These are phyloP conservation scores for Eulemur coronatus DNA, from an alignment of 2,797 vertebrate species.

Conservation along the genomic window DNA sequence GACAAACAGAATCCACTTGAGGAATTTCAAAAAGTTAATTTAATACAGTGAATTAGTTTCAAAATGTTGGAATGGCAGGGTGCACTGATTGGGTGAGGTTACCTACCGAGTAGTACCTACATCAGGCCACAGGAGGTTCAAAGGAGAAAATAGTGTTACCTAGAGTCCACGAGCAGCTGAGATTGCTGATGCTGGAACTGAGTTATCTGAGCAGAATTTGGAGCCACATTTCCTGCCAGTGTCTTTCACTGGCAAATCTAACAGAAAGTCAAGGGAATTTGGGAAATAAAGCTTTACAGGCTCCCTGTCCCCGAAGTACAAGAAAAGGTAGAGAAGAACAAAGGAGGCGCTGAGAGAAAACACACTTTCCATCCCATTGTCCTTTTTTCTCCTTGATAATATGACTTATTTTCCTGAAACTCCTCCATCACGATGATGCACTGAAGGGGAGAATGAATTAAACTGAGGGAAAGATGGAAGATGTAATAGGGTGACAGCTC, in stretches of 20 bases:
- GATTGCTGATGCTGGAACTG: background rate
- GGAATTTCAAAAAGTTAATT: slow-evolving; percentile 46
- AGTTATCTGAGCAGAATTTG: background rate
- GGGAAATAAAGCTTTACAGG: background rate
- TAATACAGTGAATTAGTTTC: background rate
- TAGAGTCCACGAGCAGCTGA: background rate
- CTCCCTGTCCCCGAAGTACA: background rate
- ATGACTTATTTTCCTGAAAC: background rate
- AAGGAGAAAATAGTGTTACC: background rate
- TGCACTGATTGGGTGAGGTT: background rate
- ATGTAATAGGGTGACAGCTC: background rate
- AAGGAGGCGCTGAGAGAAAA: background rate
- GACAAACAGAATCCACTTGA: slow-evolving; percentile 49
- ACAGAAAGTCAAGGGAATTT: background rate
- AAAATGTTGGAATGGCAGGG: background rate
- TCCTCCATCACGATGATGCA: background rate
- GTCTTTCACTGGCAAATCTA: background rate
- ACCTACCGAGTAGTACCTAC: background rate
- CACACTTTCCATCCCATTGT: fast-evolving
- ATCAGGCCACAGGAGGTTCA: background rate
- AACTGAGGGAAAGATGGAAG: background rate
- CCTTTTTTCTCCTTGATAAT: background rate
- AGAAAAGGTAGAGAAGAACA: background rate
- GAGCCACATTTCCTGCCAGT: background rate
- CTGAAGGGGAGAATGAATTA: background rate